Evolutionary conservation across 53 echinoderm and acorn worm species (phyloP).

Genomic region (Temnopleurus reevesii): DNA sequence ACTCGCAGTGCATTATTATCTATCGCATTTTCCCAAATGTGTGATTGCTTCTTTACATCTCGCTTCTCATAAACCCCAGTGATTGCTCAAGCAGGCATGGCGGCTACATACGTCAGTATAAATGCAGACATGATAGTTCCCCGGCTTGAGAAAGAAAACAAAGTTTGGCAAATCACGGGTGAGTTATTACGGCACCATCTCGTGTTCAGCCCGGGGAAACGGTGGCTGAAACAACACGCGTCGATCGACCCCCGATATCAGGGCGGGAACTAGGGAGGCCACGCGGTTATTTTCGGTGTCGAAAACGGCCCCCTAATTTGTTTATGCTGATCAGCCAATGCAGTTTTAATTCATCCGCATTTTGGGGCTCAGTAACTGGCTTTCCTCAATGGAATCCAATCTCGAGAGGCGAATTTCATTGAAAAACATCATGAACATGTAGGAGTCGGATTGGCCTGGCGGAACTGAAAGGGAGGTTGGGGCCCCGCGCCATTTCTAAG

Average conservation of each 20-base stretch:
- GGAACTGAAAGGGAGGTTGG: no score
- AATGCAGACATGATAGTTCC: conserved; percentile 26
- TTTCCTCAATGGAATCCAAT: background rate
- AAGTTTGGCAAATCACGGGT: conserved; percentile 12
- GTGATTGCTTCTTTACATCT: no score
- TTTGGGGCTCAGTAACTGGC: background rate
- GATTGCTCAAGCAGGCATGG: background rate
- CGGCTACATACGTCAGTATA: no score
- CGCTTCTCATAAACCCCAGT: background rate
- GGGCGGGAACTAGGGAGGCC: conserved; percentile 23
- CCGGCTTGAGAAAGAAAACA: conserved; percentile 3
- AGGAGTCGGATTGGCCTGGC: no score
- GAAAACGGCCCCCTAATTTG: conserved; percentile 50
- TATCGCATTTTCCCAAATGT: no score
- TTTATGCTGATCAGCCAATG: conserved; percentile 49
- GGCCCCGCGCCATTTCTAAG: no score
- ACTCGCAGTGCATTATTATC: no score
- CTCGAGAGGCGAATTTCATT: background rate
- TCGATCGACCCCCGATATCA: background rate
- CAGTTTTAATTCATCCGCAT: conserved; percentile 10
- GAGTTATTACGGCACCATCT: conserved; percentile 41
- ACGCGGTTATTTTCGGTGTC: conserved; percentile 38
- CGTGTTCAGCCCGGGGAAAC: conserved; percentile 52
- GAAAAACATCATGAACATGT: background rate
- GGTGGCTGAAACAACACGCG: conserved; percentile 57